Base-by-base conservation (phyloP, 2,888 invertebrate genomes). In the Elegia similella region DNA sequence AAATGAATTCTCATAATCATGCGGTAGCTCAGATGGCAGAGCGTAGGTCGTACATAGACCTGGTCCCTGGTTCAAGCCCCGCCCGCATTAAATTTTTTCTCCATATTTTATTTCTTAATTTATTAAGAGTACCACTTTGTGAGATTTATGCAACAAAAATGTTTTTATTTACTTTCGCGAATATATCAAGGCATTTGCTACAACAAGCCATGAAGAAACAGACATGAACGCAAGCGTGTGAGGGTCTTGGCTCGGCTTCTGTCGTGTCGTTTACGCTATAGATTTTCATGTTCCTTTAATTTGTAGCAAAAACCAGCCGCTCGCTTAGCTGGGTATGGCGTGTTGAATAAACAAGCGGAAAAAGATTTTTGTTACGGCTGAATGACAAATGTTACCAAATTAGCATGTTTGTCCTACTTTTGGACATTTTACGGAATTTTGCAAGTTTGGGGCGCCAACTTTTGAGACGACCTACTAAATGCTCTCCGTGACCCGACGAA, bases 151-250 rank as follows among this genome's bases (percentile, higher is more conserved):
- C n/a, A 1, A 3, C 38, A 38, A 38, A 12, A n/a, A 23, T 23
- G 23, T 23, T 32, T 30, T 32, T 15, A 10, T 50, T 50, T 50
- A 38, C 34, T 34, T 34, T 38, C n/a, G 12, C 12, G 34, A 34
- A 34, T 38, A 38, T 34, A 38, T 50, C 16, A 34, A 34, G 34
- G 12, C 17, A 50, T 48, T 6, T 23, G 15, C 13, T n/a, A 48
- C 23, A 23, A 48, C 23, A 23, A 23, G 23, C 1, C 38, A 17
- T 34, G 34, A 17, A 16, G 34, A 17, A 50, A 50, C 50, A 50
- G 34, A 38, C 47, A 47, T 47, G 15, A 23, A 50, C 34, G 50
- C 32, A 16, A 34, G 50, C 50, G 34, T 50, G 50, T 34, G 34
- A 38, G 50, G 34, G 34, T n/a, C 34, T 46, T 50, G 50, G 47